These are phyloP conservation scores for Pelosia muscerda DNA, from an alignment of 2,888 invertebrate genomes.

Conservation along the genomic window DNA sequence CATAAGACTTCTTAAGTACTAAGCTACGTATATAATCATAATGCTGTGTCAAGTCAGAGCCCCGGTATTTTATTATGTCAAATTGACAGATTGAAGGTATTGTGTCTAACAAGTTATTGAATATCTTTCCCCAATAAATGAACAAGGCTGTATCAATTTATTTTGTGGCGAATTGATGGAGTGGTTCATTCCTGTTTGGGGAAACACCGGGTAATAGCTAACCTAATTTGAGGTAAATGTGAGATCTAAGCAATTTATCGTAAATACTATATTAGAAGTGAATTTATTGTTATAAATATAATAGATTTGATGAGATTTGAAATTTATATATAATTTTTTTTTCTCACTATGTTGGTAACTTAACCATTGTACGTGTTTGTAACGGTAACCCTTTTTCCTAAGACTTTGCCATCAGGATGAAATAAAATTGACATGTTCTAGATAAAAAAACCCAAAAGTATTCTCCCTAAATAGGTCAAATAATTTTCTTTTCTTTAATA, in stretches of 20 bases:
- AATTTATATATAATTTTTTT: not conserved
- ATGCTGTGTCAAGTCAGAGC: too few species aligned
- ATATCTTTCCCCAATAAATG: slow-evolving; percentile 6
- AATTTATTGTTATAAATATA: not conserved
- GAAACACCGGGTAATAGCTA: slow-evolving; percentile 9
- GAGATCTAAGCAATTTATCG: not conserved
- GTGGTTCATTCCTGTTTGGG: slow-evolving; percentile 9
- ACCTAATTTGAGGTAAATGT: slow-evolving; percentile 10
- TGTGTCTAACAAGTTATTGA: slow-evolving; percentile 3
- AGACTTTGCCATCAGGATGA: too few species aligned
- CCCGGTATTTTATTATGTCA: not conserved
- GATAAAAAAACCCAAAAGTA: too few species aligned
- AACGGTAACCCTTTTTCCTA: too few species aligned
- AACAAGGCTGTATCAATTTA: slow-evolving; percentile 10
- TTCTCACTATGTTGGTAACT: too few species aligned
- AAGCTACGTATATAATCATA: too few species aligned
- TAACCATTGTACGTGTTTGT: too few species aligned
- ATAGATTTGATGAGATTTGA: not conserved
- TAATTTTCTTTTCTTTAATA: too few species aligned
- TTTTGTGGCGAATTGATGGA: slow-evolving; percentile 11
- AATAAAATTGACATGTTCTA: too few species aligned
- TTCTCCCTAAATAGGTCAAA: too few species aligned
- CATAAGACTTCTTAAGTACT: too few species aligned
- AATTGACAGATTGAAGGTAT: slow-evolving; percentile 14
- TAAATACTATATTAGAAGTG: not conserved